phyloP scores from a whole-genome alignment of 1,140 invertebrate genomes.

The Teleogryllus occipitalis region DNA sequence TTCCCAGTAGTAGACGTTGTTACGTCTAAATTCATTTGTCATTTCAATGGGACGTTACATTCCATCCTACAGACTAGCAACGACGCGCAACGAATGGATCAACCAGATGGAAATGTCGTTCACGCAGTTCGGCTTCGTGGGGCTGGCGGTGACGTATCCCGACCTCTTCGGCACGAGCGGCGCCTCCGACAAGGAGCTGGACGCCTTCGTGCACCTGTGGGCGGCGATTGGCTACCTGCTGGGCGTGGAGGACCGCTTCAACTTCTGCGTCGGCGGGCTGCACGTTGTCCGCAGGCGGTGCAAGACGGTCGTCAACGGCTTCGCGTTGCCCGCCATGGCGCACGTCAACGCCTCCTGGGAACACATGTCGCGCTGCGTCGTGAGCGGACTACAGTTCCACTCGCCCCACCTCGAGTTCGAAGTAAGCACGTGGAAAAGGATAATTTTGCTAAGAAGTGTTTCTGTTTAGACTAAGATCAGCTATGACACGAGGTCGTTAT shows the following conservation, averaged over 20 bases:
- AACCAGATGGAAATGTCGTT: constrained; percentile 21
- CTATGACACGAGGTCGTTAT: no score
- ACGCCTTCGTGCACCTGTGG: constrained; percentile 43
- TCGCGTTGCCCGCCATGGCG: constrained; percentile 36
- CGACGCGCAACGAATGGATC: neutral
- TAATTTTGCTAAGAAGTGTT: no score
- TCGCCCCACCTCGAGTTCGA: constrained; percentile 32
- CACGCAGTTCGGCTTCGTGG: constrained; percentile 22
- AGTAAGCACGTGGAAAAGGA: neutral
- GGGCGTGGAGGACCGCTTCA: constrained; percentile 44
- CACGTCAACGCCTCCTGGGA: constrained; percentile 36
- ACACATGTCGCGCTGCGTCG: constrained; percentile 38
- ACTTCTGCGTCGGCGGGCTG: constrained; percentile 44
- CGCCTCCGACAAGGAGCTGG: constrained; percentile 31
- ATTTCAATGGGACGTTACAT: no score
- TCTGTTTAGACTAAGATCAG: no score
- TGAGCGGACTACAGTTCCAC: constrained; percentile 33
- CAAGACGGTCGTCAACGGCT: constrained; percentile 33
- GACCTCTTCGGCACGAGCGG: constrained; percentile 32
- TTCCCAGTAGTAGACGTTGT: no score
- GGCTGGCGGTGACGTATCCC: constrained; percentile 14
- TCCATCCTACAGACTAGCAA: no score
- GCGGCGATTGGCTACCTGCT: constrained; percentile 38
- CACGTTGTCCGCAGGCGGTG: constrained; percentile 35
- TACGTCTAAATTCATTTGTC: no score